Conservation (phyloP, 1,140 invertebrate species). For the Diabrotica undecimpunctata region DNA sequence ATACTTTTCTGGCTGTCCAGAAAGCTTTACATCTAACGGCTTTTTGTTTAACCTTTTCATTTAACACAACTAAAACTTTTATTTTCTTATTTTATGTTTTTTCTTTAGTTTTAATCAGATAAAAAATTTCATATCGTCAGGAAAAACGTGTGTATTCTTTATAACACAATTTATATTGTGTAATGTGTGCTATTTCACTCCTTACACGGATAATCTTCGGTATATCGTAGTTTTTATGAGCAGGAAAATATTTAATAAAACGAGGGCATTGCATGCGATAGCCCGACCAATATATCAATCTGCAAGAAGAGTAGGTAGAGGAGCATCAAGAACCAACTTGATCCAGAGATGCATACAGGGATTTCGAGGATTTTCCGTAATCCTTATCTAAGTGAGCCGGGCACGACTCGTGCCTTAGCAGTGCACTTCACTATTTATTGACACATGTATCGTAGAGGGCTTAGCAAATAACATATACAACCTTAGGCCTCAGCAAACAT, state of each 20-base stretch:
- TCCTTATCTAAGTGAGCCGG: constrained; percentile 19
- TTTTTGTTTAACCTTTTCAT: too few relatives aligned
- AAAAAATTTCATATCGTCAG: too few relatives aligned
- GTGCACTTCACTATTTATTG: constrained; percentile 22
- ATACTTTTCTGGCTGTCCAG: too few relatives aligned
- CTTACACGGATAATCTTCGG: too few relatives aligned
- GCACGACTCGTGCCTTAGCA: constrained; percentile 19
- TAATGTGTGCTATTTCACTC: too few relatives aligned
- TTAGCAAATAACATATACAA: constrained; percentile 17
- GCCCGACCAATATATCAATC: constrained; percentile 13
- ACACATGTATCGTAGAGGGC: constrained; percentile 18
- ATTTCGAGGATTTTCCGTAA: constrained; percentile 25
- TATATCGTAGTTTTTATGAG: too few relatives aligned
- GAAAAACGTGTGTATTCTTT: too few relatives aligned
- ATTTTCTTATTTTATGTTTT: too few relatives aligned
- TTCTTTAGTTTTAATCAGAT: too few relatives aligned
- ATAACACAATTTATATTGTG: too few relatives aligned
- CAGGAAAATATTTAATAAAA: constrained; percentile 1
- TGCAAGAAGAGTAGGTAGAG: constrained; percentile 5
- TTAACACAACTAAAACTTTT: too few relatives aligned
- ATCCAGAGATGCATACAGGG: constrained; percentile 21
- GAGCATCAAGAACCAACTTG: constrained; percentile 12
- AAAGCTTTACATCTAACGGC: too few relatives aligned
- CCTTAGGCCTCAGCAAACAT: constrained; percentile 9
- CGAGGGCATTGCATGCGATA: not conserved